Conservation (phyloP, 2,888 invertebrate species). For the Abrostola tripartita region DNA sequence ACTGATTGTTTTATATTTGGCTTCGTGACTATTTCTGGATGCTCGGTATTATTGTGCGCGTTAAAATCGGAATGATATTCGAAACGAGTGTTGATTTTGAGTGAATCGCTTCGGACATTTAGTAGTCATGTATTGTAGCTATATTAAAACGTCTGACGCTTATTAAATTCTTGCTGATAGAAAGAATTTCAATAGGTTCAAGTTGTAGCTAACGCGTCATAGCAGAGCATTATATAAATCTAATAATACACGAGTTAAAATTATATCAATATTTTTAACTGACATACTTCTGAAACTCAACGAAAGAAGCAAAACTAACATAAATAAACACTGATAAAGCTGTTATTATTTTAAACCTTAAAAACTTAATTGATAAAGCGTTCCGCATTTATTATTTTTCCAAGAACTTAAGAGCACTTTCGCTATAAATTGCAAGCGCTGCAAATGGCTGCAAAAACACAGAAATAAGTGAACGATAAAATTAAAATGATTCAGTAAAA, state of each 20-base stretch:
- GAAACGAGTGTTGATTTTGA: neutral
- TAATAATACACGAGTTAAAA: too few relatives aligned
- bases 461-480: constrained; percentile 14
- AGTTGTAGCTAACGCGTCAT: too few relatives aligned
- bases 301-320: neutral
- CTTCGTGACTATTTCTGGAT: neutral
- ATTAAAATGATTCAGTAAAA: neutral
- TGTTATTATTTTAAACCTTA: neutral
- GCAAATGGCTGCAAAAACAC: constrained; percentile 21
- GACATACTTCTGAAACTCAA: neutral
- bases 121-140: neutral
- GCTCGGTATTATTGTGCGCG: neutral
- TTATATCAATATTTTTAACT: too few relatives aligned
- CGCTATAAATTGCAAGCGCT: constrained; percentile 17
- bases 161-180: too few relatives aligned
- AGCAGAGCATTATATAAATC: too few relatives aligned
- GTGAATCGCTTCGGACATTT: neutral
- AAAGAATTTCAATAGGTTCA: too few relatives aligned
- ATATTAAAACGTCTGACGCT: too few relatives aligned
- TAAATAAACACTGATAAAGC: neutral
- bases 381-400: constrained; percentile 8
- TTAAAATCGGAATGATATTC: neutral
- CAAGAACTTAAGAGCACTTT: constrained; percentile 13
- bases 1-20: constrained; percentile 24
- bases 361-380: neutral